These are phyloP conservation scores for Aporophyla nigra DNA, from an alignment of 2,888 invertebrate species.

Conservation along the genomic window DNA sequence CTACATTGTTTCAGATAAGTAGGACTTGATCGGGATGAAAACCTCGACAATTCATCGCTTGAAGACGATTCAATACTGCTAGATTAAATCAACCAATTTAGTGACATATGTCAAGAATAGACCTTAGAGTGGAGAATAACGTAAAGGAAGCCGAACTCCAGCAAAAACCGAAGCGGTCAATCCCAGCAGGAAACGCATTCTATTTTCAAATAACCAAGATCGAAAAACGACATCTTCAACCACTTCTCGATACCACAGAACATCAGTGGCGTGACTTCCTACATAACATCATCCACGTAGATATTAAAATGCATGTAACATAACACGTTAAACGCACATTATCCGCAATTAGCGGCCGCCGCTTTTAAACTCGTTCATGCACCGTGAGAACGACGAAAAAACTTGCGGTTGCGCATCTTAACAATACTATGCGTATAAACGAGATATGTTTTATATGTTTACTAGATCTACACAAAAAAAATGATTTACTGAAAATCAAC, in stretches of 20 bases:
- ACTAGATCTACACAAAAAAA: neutral
- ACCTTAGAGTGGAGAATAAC: neutral
- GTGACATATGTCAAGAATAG: neutral
- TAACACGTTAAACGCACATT: slow-evolving; percentile 65
- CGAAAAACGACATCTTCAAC: neutral
- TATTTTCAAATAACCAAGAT: neutral
- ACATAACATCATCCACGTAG: slow-evolving; percentile 45
- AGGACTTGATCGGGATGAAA: neutral
- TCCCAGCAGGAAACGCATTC: neutral
- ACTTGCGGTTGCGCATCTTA: slow-evolving; percentile 46
- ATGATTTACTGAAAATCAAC: neutral
- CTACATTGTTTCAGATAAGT: neutral
- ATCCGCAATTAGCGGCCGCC: slow-evolving; percentile 66
- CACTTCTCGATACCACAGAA: neutral
- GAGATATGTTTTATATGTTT: slow-evolving; percentile 23
- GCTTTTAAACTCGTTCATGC: slow-evolving; percentile 60
- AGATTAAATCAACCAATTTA: neutral
- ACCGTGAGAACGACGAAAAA: slow-evolving; percentile 68
- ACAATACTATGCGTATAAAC: slow-evolving; percentile 28
- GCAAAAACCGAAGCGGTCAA: neutral
- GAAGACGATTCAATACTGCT: neutral
- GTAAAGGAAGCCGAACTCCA: neutral
- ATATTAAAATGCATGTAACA: slow-evolving; percentile 69
- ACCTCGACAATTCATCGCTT: neutral
- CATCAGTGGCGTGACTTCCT: slow-evolving; percentile 46